phyloP scores from a whole-genome alignment of 2,797 vertebrate species.

The Sylvia borin region DNA sequence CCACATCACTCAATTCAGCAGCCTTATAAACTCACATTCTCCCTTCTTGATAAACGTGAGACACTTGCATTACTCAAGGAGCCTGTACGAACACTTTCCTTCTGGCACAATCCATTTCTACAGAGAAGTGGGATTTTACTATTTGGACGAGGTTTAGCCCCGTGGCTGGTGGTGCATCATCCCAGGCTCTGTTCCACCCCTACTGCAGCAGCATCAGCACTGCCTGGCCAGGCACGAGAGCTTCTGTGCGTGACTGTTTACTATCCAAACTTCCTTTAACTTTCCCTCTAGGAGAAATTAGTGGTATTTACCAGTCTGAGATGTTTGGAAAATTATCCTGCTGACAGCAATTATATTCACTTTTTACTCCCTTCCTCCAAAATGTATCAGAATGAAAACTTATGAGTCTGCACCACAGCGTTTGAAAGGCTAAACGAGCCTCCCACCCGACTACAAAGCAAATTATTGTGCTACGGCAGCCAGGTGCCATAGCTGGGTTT shows the following conservation, averaged over 20 bases:
- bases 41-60: not conserved
- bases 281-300: constrained; percentile 4
- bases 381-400: constrained; percentile 31
- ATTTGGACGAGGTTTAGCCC: not conserved
- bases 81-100: accelerated
- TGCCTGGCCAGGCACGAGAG: not conserved
- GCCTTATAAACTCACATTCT: not conserved
- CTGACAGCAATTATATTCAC: constrained; percentile 2
- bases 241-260: not conserved
- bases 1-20: not conserved
- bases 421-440: constrained; percentile 39
- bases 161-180: not conserved
- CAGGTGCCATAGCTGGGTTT: constrained; percentile 33
- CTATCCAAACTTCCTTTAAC: not conserved
- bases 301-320: not conserved
- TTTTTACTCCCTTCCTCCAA: constrained; percentile 20
- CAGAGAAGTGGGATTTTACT: not conserved
- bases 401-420: not conserved
- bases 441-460: not conserved
- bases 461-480: not conserved
- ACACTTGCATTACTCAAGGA: not conserved
- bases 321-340: not conserved
- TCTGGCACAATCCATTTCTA: not conserved
- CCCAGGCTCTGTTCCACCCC: not conserved
- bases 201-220: accelerated